Conservation (phyloP, 2,888 invertebrate species). For the Copidosoma aretas region DNA sequence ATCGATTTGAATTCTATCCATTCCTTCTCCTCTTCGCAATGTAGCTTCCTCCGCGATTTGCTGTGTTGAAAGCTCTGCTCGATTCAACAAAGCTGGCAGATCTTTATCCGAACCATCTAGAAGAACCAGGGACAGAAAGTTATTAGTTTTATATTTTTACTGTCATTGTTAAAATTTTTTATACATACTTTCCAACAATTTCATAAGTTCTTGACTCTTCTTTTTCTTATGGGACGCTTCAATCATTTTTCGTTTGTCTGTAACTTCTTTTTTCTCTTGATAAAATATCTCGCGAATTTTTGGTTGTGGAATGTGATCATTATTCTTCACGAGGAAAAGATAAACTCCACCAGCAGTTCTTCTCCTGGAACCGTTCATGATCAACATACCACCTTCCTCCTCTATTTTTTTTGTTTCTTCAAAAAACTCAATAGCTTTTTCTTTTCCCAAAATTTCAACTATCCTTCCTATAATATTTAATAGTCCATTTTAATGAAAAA, state of each 20-base stretch:
- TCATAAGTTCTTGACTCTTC: constrained; percentile 71
- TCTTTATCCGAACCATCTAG: constrained; percentile 65
- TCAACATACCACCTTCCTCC: constrained; percentile 84
- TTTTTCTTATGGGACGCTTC: constrained; percentile 64
- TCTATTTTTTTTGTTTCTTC: constrained; percentile 83
- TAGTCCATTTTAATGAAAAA: constrained; percentile 9
- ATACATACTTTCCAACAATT: constrained; percentile 57
- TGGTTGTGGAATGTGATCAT: constrained; percentile 71
- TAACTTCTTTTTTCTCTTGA: constrained; percentile 69
- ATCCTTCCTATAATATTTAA: constrained; percentile 67
- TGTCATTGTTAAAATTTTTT: constrained; percentile 1
- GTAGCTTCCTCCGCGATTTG: constrained; percentile 67
- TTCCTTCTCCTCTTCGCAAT: constrained; percentile 58
- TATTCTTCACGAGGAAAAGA: constrained; percentile 79
- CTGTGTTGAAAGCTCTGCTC: constrained; percentile 67
- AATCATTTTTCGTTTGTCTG: constrained; percentile 70
- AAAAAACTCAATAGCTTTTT: constrained; percentile 76
- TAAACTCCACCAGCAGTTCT: constrained; percentile 88
- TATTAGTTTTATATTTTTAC: constrained; percentile 6
- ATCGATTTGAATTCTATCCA: constrained; percentile 57
- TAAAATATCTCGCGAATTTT: constrained; percentile 74
- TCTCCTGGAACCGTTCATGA: constrained; percentile 80
- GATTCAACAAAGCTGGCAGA: constrained; percentile 70
- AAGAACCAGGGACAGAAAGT: constrained; percentile 11
- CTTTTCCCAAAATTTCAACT: constrained; percentile 75